These are phyloP conservation scores for Scalopus aquaticus DNA, from an alignment of 2,113 vertebrate genomes.

Conservation along the genomic window DNA sequence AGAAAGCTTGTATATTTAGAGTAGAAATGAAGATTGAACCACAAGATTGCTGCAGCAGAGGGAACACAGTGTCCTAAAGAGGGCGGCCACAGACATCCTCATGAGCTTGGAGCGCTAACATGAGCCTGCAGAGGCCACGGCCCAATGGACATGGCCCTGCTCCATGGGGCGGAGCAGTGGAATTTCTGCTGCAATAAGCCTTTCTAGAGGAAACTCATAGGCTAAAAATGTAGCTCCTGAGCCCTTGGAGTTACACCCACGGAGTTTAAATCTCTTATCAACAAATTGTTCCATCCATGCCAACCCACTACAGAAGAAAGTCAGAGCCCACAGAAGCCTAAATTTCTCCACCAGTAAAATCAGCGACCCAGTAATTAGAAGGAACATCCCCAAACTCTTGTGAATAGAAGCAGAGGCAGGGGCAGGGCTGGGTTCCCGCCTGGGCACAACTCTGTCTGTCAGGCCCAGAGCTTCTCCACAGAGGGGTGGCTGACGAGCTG, in stretches of 20 bases:
- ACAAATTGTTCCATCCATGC: not conserved
- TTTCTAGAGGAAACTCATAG: conserved; percentile 1
- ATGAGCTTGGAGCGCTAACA: not conserved
- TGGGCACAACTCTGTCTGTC: not conserved
- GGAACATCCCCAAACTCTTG: not conserved
- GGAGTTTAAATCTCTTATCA: not conserved
- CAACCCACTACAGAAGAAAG: not conserved
- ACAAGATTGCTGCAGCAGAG: not conserved
- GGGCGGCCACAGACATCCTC: not conserved
- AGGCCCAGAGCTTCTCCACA: not conserved
- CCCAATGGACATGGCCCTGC: rapidly evolving
- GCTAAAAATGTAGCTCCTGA: not conserved
- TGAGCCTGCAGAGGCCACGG: not conserved
- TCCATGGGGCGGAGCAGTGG: not conserved
- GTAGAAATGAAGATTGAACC: not conserved
- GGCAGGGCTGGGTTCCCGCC: not conserved
- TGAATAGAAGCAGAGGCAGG: not conserved
- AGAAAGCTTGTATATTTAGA: not conserved
- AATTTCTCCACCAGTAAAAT: not conserved
- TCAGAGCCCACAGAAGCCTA: not conserved
- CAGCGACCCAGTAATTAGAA: not conserved
- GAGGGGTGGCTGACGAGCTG: not conserved
- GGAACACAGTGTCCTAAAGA: not conserved
- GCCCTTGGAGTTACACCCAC: not conserved
- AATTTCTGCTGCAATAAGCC: not conserved